A percentile compares a stretch with the other conserved stretches of the same genome.
phyloP scores from a whole-genome alignment of 2,113 vertebrate genomes.

The Podarcis muralis region DNA sequence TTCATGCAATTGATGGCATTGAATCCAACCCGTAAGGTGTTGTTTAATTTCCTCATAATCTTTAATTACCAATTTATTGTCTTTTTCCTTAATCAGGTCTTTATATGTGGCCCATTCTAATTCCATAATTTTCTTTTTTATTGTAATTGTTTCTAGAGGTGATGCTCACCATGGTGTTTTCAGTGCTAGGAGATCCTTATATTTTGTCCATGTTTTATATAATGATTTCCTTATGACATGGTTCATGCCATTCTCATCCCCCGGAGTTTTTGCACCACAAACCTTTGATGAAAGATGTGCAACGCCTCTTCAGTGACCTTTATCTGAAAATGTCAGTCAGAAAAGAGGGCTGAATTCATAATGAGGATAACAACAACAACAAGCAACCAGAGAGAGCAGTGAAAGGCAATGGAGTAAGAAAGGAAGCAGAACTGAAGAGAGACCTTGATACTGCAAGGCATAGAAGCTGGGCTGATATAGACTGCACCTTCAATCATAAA shows the following conservation, averaged over 20 bases:
- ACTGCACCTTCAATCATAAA: not conserved
- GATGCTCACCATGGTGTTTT: too few species aligned
- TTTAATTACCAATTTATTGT: too few species aligned
- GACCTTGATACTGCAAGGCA: not conserved
- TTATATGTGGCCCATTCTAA: too few species aligned
- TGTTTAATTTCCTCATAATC: too few species aligned
- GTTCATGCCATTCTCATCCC: slow-evolving; percentile 32
- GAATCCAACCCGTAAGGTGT: too few species aligned
- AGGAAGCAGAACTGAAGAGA: not conserved
- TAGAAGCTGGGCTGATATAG: not conserved
- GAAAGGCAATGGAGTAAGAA: slow-evolving; percentile 26
- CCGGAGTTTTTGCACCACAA: slow-evolving; percentile 10
- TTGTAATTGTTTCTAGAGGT: too few species aligned
- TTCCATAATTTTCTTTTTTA: too few species aligned
- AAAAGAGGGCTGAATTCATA: slow-evolving; percentile 44
- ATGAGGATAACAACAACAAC: slow-evolving; percentile 55
- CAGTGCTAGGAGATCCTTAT: too few species aligned
- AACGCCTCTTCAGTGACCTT: slow-evolving; percentile 60
- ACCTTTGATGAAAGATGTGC: slow-evolving; percentile 45
- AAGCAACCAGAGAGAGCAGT: slow-evolving; percentile 46
- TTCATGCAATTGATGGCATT: too few species aligned
- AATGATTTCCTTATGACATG: too few species aligned
- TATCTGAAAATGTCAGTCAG: slow-evolving; percentile 61
- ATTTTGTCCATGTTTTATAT: too few species aligned
- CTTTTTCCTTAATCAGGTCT: too few species aligned